Base-by-base conservation (phyloP, 2,888 invertebrate genomes). In the Folsomia candida region DNA sequence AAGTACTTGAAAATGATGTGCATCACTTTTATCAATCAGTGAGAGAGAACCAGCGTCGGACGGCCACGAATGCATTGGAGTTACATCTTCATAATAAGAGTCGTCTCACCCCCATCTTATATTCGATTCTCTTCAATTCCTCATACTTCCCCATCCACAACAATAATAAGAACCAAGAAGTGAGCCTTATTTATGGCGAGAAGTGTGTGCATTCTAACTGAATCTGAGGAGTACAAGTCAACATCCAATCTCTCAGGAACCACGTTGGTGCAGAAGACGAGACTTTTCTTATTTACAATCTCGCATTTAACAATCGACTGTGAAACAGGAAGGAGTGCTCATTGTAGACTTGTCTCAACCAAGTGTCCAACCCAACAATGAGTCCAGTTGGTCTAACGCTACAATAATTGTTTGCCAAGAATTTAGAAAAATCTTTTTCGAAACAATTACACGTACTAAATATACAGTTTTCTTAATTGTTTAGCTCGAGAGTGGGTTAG, bases 291-390 rank as follows among this genome's bases (percentile, higher is more conserved):
- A 47, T 64, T 20, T 22, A 54, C 54, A 4, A 64, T 25, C 22
- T 25, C 63, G 51, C 63, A 64, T 64, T 64, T 51, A 64, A 64
- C 47, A 64, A 64, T 64, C 51, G 63, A 64, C 63, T 64, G 63
- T 37, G 28, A 37, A 64, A 64, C 63, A 37, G 63, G 63, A 64
- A 64, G 63, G 63, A 51, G 20, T 22, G 2, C 62, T 20, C 22
- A 64, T 64, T 64, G 62, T 62, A 27, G 29, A 62, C 62, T 28
- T 11, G 20, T 26, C 62, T 29, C n/a, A 4, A 6, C 60, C 60
- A 11, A 24, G 60, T 27, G 54, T 54, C 54, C 54, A 54, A 54
- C 24, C n/a, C 6, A 64, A 20, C 22, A 64, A 64, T 24, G 22
- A 51, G 51, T 51, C 63, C 63, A 47, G 63, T 64, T 64, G 47